phyloP scores from a whole-genome alignment of 2,113 vertebrate genomes.

The Halcyon malimbica region DNA sequence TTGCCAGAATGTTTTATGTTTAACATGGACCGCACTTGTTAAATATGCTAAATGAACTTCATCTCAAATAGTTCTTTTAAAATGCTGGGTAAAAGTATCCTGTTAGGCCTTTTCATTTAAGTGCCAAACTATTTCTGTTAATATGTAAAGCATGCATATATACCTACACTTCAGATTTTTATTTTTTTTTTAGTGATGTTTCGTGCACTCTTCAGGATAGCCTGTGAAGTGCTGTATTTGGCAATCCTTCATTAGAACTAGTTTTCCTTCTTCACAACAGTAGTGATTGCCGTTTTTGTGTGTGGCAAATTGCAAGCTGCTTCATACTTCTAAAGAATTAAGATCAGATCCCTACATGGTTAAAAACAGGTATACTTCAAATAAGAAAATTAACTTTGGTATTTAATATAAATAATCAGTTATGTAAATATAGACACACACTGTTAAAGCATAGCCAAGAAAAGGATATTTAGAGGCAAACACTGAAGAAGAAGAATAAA shows the following conservation, averaged over 20 bases:
- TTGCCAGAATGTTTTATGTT: neutral
- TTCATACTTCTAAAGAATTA: neutral
- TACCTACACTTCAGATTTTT: neutral
- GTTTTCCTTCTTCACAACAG: neutral
- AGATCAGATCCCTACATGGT: neutral
- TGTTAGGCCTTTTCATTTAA: neutral
- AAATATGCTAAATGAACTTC: neutral
- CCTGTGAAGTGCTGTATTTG: neutral
- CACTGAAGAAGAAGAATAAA: neutral
- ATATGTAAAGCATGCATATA: neutral
- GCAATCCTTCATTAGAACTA: neutral
- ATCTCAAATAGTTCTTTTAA: neutral
- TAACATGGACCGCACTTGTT: neutral
- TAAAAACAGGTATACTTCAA: neutral
- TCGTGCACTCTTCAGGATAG: neutral
- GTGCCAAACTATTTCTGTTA: neutral
- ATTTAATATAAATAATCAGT: neutral
- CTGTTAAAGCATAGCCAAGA: neutral
- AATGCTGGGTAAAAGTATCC: neutral
- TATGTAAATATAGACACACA: neutral
- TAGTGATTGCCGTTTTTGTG: neutral
- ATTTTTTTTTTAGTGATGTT: neutral
- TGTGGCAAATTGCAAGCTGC: neutral
- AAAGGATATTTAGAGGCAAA: neutral
- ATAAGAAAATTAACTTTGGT: neutral